These are phyloP conservation scores for Gymnarchus niloticus DNA, from an alignment of 2,113 vertebrate species.

Conservation along the genomic window DNA sequence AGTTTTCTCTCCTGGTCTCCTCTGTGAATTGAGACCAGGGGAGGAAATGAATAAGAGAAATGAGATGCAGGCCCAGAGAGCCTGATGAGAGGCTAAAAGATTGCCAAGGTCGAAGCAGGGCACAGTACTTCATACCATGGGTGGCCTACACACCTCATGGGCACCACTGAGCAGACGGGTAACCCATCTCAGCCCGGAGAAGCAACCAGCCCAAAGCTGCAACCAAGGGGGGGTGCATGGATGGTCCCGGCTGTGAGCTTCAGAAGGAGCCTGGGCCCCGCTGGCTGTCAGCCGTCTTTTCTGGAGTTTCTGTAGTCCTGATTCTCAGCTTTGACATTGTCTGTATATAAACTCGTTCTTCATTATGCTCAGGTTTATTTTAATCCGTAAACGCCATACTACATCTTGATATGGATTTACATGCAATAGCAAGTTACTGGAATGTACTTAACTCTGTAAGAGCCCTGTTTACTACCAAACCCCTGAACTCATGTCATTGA, in stretches of 20 bases:
- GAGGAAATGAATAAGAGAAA: no score
- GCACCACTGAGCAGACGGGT: not conserved
- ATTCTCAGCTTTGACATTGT: not conserved
- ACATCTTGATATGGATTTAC: not conserved
- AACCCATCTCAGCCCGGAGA: not conserved
- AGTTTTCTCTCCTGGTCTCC: no score
- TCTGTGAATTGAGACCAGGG: no score
- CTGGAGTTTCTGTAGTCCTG: not conserved
- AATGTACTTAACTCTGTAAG: not conserved
- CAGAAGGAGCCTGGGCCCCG: not conserved
- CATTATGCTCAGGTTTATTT: slow-evolving; percentile 5
- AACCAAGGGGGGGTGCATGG: not conserved
- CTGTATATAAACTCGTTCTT: not conserved
- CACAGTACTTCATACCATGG: not conserved
- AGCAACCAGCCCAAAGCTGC: not conserved
- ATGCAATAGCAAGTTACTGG: not conserved
- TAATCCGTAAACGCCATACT: not conserved
- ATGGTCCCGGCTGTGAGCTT: no score
- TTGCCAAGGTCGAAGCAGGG: not conserved
- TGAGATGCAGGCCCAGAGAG: no score
- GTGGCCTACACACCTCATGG: not conserved
- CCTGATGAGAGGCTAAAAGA: no score
- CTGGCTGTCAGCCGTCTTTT: not conserved
- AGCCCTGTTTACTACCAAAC: not conserved
- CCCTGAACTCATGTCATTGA: not conserved